Evolutionary conservation across 2,888 invertebrate species (phyloP), one percentile per base, ranked within the genome.

Genomic region (Zelleria hepariella): DNA sequence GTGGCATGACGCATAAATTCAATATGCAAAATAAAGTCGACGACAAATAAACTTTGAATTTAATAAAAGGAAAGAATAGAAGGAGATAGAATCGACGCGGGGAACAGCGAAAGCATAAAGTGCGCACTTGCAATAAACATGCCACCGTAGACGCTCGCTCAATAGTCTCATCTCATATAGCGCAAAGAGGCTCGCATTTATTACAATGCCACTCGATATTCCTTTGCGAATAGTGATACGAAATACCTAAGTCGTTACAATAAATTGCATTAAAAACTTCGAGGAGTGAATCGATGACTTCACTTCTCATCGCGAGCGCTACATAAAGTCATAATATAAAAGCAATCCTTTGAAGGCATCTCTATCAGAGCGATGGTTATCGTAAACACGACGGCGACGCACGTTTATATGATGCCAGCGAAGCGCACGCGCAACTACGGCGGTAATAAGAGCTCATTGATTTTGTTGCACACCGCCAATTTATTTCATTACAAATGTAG

Each of bases 91-190:
- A 67, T 65, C 68, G 71, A 72, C 67, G 66, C 65, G 69, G 65
- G 63, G 68, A 64, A 66, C 61, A 62, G 66, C 65, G 64, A 68
- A 74, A 68, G 68, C 77, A 79, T 80, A 79, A 80, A 79, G 72
- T 67, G 70, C 69, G 69, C 65, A 66, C 66, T 67, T 64, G 72
- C 67, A 67, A 80, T 80, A 81, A 80, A 81, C 71, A 78, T 75
- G 77, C 77, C 78, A 74, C 66, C 59, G 63, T 65, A 64, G 71
- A 71, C 75, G 70, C 74, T 66, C 65, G 72, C 69, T 72, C 74
- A 72, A 75, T 74, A 72, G 71, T 68, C 65, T 66, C 68, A 68
- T 67, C 65, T 67, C 68, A 68, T 69, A 68, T 69, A 64, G 51
- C 58, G 61, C 51, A 64, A 64, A 70, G 72, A 68, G 27, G 64